Conservation (phyloP, 2,888 invertebrate species). For the Eledone cirrhosa region DNA sequence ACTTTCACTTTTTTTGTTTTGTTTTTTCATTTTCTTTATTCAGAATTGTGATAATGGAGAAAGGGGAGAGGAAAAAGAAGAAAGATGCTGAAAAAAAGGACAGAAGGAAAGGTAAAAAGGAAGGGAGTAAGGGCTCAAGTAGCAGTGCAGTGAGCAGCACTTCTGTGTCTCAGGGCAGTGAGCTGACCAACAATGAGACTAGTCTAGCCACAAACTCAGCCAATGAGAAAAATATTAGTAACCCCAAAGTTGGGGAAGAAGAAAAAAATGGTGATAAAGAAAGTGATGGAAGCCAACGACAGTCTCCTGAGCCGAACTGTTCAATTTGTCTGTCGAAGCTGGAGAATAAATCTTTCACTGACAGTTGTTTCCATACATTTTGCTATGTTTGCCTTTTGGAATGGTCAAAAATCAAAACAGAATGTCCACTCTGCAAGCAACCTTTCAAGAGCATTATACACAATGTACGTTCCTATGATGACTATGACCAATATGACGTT, state of each 20-base stretch:
- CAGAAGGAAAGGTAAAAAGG: conserved; percentile 11
- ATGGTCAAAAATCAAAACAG: conserved; percentile 94
- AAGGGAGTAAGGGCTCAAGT: neutral
- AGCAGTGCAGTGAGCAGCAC: neutral
- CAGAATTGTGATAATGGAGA: conserved; percentile 4
- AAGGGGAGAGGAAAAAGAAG: neutral
- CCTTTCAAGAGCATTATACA: conserved; percentile 90
- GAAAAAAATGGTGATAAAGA: conserved; percentile 18
- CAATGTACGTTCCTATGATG: conserved; percentile 85
- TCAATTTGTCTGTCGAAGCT: conserved; percentile 90
- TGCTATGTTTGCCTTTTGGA: conserved; percentile 91
- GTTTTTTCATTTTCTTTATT: neutral
- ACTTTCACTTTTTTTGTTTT: too few relatives aligned
- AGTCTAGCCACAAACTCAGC: neutral
- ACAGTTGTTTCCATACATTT: conserved; percentile 92
- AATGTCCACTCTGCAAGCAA: conserved; percentile 93
- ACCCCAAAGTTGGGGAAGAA: neutral
- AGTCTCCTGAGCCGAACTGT: conserved; percentile 73
- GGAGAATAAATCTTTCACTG: conserved; percentile 88
- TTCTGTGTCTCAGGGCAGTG: neutral
- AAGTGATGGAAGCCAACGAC: neutral
- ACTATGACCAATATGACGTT: conserved; percentile 82
- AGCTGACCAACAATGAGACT: neutral
- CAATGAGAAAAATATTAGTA: neutral
- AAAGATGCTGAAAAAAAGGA: neutral